Percentiles rank a stretch among this genome's conserved stretches.
Conservation (phyloP, 1,140 invertebrate genomes). For the Pogonomyrmex californicus region DNA sequence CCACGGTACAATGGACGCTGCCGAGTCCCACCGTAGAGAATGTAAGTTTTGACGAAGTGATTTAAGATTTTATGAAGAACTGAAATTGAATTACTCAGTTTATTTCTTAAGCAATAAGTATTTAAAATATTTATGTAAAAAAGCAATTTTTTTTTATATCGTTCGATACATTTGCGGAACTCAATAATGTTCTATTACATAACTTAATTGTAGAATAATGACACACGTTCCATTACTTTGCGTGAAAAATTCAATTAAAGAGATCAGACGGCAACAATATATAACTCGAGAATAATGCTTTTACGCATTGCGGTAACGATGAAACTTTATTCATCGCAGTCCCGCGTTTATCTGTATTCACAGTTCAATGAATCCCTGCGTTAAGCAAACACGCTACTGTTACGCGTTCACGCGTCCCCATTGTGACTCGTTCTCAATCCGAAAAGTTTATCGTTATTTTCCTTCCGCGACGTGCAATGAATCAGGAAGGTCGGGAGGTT, state of each 20-base stretch:
- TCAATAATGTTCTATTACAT: neutral
- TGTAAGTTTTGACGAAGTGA: constrained; percentile 84
- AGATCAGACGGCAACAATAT: neutral
- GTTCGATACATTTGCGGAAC: neutral
- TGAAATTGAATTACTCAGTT: neutral
- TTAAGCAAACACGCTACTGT: constrained; percentile 55
- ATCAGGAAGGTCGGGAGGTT: constrained; percentile 29
- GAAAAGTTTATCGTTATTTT: constrained; percentile 65
- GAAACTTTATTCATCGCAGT: constrained; percentile 47
- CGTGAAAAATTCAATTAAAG: constrained; percentile 49
- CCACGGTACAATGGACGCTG: constrained; percentile 87
- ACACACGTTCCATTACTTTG: neutral
- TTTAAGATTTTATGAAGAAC: neutral
- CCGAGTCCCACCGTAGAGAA: constrained; percentile 89
- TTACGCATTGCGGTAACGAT: constrained; percentile 34
- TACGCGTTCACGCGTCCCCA: constrained; percentile 50
- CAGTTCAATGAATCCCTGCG: constrained; percentile 60
- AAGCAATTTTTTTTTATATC: neutral
- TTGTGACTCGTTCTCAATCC: constrained; percentile 21
- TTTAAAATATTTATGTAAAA: neutral
- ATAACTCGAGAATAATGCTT: constrained; percentile 13
- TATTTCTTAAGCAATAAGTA: neutral
- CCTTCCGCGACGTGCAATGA: constrained; percentile 32
- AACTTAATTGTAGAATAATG: neutral
- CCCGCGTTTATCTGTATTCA: constrained; percentile 50